Base-by-base conservation (phyloP, 2,888 invertebrate species). In the Anaspis maculata region DNA sequence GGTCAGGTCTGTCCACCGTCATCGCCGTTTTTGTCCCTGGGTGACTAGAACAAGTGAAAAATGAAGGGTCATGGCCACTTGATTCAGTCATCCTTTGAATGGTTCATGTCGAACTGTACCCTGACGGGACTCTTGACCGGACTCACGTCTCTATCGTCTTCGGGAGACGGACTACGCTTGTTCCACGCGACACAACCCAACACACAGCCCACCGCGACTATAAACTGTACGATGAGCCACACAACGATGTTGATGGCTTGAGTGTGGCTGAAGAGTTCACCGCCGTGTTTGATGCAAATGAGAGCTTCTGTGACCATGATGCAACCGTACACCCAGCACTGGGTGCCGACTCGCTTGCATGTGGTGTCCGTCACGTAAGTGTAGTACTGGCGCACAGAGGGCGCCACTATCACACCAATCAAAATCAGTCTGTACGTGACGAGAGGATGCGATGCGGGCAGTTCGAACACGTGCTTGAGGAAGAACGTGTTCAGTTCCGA, bases 401-500 rank as follows among this genome's bases (percentile, higher is more conserved):
- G 98, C 36, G 97, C 96, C 26, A 96, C 96, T 57, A 97, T 91
- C 15, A 94, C 79, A 27, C 94, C 95, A 49, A 98, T 79, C 22
- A 98, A 76, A 47, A 88, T 74, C 30, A 98, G 74, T 37, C 98
- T 77, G 42, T 82, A 82, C 46, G 91, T 79, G 37, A 94, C 94
- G 42, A 98, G 74, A 7, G 88, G 87, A 71, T 98, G 98, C 37
- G 88, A 88, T 1, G 97, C 90, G 30, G 96, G 97, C 74, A 98
- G 85, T 69, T 95, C 92, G 65, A 97, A 96, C 48, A 98, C 94
- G 62, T 98, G 97, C 67, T 98, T 98, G 44, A 98, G 71, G 70
- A 98, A 98, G 71, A 98, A 98, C 22, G 97, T 97, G 67, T 98
- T 98, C 48, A 98, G 70, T 69, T 98, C 98, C 5, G 94, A 92